These are phyloP conservation scores for Lichenostomus cassidix DNA, from an alignment of 2,113 vertebrate genomes.

Conservation along the genomic window DNA sequence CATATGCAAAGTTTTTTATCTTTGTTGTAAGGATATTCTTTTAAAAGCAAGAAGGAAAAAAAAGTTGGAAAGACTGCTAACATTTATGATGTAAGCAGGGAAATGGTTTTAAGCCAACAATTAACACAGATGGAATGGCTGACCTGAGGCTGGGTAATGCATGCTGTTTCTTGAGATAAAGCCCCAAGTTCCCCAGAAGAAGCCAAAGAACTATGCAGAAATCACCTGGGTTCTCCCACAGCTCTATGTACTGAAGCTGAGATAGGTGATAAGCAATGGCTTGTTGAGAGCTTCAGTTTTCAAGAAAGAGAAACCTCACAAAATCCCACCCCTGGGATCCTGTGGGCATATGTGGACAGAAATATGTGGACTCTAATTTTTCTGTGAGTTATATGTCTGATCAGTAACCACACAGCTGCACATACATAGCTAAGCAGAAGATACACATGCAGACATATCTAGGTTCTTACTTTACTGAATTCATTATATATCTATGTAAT, in stretches of 20 bases:
- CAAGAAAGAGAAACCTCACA: not conserved
- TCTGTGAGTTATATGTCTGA: fast-evolving
- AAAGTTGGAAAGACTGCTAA: not conserved
- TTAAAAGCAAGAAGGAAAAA: not conserved
- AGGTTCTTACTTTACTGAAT: not conserved
- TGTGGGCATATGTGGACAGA: not conserved
- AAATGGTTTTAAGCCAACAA: conserved; percentile 29
- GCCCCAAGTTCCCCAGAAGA: not conserved
- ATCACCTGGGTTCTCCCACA: not conserved
- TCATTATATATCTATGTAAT: not conserved
- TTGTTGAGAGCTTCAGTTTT: not conserved
- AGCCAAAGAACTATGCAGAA: not conserved
- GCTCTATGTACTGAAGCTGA: not conserved
- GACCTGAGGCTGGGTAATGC: not conserved
- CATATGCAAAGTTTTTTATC: not conserved
- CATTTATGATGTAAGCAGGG: not conserved
- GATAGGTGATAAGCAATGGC: not conserved
- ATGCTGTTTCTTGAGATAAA: conserved; percentile 6
- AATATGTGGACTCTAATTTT: not conserved
- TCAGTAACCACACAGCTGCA: not conserved
- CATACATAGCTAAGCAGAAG: not conserved
- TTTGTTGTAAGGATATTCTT: not conserved
- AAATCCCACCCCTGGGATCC: not conserved
- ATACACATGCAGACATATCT: fast-evolving
- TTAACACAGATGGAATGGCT: not conserved